phyloP scores from a whole-genome alignment of 1,140 invertebrate species.

The Mesaphorura yosii region DNA sequence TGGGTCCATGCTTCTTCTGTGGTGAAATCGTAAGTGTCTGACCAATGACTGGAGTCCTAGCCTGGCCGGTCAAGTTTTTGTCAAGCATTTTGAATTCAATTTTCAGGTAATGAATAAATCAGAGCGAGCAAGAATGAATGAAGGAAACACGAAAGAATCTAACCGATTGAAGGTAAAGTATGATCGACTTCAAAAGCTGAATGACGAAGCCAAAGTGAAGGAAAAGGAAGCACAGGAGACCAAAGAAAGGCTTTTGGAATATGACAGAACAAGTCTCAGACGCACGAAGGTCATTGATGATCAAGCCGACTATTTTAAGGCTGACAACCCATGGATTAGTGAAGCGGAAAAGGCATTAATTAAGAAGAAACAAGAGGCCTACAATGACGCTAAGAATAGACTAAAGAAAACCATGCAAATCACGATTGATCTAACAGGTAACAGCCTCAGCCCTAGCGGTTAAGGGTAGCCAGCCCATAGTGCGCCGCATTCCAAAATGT shows the following conservation, averaged over 20 bases:
- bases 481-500: too few species aligned
- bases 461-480: too few species aligned
- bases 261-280: conserved; percentile 69
- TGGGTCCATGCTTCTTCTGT: conserved; percentile 50
- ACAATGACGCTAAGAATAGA: conserved; percentile 49
- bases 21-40: conserved; percentile 52
- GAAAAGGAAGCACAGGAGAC: conserved; percentile 56
- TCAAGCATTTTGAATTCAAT: too few species aligned
- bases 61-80: not conserved
- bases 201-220: conserved; percentile 28
- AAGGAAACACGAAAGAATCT: conserved; percentile 22
- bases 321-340: conserved; percentile 67
- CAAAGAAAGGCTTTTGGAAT: conserved; percentile 72
- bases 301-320: conserved; percentile 82
- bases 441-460: too few species aligned
- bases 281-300: conserved; percentile 88
- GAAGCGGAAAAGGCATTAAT: conserved; percentile 55
- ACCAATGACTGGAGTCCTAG: not conserved
- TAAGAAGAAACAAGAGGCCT: conserved; percentile 51
- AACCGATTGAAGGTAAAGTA: conserved; percentile 24
- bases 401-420: conserved; percentile 49
- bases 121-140: conserved; percentile 36
- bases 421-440: conserved; percentile 73
- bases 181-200: conserved; percentile 15
- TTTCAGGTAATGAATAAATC: conserved; percentile 51